A percentile compares a stretch with the other conserved stretches of the same genome.
phyloP scores from a whole-genome alignment of 1,140 invertebrate genomes.

The Leptoteleia sp. region DNA sequence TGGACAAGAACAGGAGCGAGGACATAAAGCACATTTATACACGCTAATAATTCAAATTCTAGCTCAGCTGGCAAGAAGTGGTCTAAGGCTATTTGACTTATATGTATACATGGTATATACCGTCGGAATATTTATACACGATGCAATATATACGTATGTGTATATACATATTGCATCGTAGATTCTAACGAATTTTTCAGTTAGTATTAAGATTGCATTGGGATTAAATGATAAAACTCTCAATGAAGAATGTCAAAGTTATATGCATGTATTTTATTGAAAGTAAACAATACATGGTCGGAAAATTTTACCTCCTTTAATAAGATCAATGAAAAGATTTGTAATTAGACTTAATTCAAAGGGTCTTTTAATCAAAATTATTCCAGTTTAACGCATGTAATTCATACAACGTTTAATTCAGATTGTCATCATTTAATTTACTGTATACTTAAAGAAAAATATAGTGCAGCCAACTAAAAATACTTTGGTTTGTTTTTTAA shows the following conservation, averaged over 20 bases:
- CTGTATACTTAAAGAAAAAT: too few species aligned
- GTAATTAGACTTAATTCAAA: neutral
- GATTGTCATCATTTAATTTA: too few species aligned
- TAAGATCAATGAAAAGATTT: too few species aligned
- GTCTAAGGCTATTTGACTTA: conserved; percentile 68
- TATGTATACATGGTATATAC: conserved; percentile 53
- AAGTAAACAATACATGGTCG: too few species aligned
- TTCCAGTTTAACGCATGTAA: too few species aligned
- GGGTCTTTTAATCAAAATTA: too few species aligned
- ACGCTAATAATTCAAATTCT: conserved; percentile 79
- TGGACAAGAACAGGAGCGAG: conserved; percentile 81
- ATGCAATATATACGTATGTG: too few species aligned
- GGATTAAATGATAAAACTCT: conserved; percentile 78
- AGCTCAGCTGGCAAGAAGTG: conserved; percentile 76
- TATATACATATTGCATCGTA: conserved; percentile 47
- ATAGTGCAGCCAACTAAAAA: too few species aligned
- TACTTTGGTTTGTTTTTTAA: too few species aligned
- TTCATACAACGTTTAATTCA: too few species aligned
- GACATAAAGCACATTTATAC: conserved; percentile 82
- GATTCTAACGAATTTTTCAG: conserved; percentile 65
- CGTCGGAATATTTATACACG: conserved; percentile 27
- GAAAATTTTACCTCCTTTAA: too few species aligned
- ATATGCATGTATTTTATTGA: conserved; percentile 77
- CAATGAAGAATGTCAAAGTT: conserved; percentile 74
- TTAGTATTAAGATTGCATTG: conserved; percentile 77